Percentiles rank a stretch among this genome's conserved stretches.
Evolutionary conservation across 2,888 invertebrate genomes (phyloP).

Genomic region (Euproctis similis): DNA sequence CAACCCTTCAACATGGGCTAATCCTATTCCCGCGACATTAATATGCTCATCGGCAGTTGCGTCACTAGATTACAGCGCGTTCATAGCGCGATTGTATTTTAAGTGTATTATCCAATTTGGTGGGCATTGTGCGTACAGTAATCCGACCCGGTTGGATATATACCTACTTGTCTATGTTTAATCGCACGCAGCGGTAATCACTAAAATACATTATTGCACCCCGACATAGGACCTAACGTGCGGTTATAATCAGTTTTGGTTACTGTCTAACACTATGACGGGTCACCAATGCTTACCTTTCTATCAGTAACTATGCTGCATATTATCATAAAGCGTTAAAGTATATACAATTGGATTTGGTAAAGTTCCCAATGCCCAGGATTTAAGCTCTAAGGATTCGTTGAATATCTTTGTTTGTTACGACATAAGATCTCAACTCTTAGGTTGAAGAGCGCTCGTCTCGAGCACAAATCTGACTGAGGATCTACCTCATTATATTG

Average conservation of each 20-base stretch:
- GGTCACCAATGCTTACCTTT: too few species aligned
- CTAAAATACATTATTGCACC: constrained; percentile 60
- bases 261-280: too few species aligned
- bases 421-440: constrained; percentile 24
- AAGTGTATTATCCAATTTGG: constrained; percentile 81
- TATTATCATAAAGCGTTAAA: too few species aligned
- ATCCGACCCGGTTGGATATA: constrained; percentile 64
- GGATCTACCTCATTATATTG: constrained; percentile 36
- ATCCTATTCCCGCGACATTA: constrained; percentile 71
- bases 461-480: constrained; percentile 23
- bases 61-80: constrained; percentile 71
- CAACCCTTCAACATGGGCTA: too few species aligned
- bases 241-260: too few species aligned
- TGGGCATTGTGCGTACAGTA: constrained; percentile 75
- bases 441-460: constrained; percentile 26
- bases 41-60: constrained; percentile 73
- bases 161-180: too few species aligned
- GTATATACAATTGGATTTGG: too few species aligned
- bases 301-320: too few species aligned
- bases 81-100: constrained; percentile 77
- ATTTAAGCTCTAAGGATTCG: neutral
- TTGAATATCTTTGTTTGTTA: neutral
- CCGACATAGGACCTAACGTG: constrained; percentile 56
- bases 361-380: too few species aligned
- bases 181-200: constrained; percentile 43